phyloP scores from a whole-genome alignment of 1,140 invertebrate species.

The Hesperophylax magnus region DNA sequence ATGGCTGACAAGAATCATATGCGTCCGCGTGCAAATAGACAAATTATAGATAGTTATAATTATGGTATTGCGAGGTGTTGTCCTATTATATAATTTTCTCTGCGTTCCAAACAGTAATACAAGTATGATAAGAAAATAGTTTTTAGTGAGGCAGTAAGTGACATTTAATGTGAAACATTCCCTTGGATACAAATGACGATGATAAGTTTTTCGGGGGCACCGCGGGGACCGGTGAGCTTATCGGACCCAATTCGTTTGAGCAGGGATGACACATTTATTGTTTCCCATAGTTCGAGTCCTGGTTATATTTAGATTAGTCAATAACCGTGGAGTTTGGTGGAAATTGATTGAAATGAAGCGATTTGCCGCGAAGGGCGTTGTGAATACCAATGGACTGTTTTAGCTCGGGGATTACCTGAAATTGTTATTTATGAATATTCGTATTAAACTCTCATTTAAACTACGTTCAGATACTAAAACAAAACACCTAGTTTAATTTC shows the following conservation, averaged over 20 bases:
- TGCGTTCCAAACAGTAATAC: too few species aligned
- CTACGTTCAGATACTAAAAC: too few species aligned
- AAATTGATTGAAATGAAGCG: neutral
- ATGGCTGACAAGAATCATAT: too few species aligned
- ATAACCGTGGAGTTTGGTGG: slow-evolving; percentile 7
- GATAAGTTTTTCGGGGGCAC: neutral
- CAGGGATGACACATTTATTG: slow-evolving; percentile 56
- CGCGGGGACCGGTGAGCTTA: neutral
- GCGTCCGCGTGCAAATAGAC: too few species aligned
- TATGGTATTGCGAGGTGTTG: too few species aligned
- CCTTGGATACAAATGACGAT: slow-evolving; percentile 2
- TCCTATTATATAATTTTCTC: too few species aligned
- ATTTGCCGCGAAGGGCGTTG: neutral
- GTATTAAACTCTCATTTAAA: too few species aligned
- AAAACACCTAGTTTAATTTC: too few species aligned
- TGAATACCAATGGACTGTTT: neutral
- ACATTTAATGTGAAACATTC: too few species aligned
- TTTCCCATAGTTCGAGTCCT: slow-evolving; percentile 41
- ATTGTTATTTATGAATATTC: neutral
- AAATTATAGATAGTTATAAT: too few species aligned
- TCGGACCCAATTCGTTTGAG: slow-evolving; percentile 37
- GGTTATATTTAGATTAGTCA: slow-evolving; percentile 20
- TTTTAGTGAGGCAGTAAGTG: too few species aligned
- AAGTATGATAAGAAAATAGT: too few species aligned
- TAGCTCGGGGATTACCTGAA: neutral